Evolutionary conservation across 2,113 vertebrate genomes (phyloP), one percentile per base, ranked within the genome.

Genomic region (Sceloporus undulatus): DNA sequence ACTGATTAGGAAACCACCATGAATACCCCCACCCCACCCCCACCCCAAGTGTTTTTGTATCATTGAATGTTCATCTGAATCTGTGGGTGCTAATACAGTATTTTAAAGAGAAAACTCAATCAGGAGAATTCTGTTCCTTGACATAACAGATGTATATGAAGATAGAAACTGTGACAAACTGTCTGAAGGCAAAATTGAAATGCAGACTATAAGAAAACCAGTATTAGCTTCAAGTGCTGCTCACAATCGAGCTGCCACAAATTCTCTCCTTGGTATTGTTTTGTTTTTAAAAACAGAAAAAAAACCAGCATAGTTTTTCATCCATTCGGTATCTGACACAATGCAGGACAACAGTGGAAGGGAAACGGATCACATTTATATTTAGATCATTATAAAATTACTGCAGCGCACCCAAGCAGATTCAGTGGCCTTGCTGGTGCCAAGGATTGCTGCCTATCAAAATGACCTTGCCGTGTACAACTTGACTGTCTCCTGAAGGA

Each of bases 361-460:
- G 91, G 71, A 93, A 85, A 94, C 92, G 82, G 9, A 92, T 14
- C 29, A 34, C 82, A 87, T 92, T 94, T 92, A 85, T 95, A 94
- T 96, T 93, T 91, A 89, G 90, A 66, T 90, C 81, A 91, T 93
- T 92, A 82, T 91, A 83, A 94, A 94, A 92, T 92, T 29, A 90
- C 90, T 89, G 52, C 90, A 68, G 42, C 92, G 70, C 16, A 89
- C 42, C 40, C 56, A 91, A 87, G 82, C 85, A 93, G 76, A 89
- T 95, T 80, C 66, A 38, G 78, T 19, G 87, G 52, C 56, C 92
- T 88, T 93, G 38, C 34, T 87, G 70, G 91, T 83, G 56, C 74
- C 29, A 38, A 65, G 48, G 54, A 92, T 91, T 91, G n/a, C 82
- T 95, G 87, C 91, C 89, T 91, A 76, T 92, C 65, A 91, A 88